These are phyloP conservation scores for Tetramorium simillimum DNA, from an alignment of 1,140 invertebrate species.

Conservation along the genomic window DNA sequence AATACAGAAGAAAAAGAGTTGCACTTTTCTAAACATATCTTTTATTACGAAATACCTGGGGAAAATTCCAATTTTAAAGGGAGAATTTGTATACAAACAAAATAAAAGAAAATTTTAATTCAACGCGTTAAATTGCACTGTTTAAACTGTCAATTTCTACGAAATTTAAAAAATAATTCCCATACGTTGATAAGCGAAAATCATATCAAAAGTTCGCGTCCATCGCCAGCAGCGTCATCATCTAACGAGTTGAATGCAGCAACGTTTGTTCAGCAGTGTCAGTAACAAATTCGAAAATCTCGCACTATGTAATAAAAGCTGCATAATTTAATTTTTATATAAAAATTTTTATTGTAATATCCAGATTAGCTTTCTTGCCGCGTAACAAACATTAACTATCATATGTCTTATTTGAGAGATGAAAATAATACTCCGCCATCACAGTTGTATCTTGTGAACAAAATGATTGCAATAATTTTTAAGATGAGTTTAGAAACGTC, in stretches of 20 bases:
- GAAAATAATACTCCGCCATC: neutral
- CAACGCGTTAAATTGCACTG: no score
- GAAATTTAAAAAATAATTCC: neutral
- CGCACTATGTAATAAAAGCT: neutral
- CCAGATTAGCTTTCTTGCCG: no score
- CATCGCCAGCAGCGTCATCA: neutral
- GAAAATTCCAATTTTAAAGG: neutral
- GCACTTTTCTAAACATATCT: constrained; percentile 10
- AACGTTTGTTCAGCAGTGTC: neutral
- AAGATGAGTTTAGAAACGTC: no score
- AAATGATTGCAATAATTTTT: no score
- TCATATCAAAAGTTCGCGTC: neutral
- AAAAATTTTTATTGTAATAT: neutral
- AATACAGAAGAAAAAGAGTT: neutral
- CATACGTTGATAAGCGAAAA: neutral
- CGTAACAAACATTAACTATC: neutral
- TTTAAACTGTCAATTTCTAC: neutral
- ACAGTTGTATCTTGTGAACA: no score
- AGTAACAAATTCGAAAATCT: neutral
- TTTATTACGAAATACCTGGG: neutral
- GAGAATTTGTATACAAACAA: neutral
- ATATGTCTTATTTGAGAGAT: neutral
- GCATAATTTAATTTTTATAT: neutral
- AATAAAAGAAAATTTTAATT: neutral
- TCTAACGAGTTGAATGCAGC: neutral